Percentiles rank a stretch among this genome's conserved stretches.
phyloP scores from a whole-genome alignment of 2,888 invertebrate genomes.

The Mimumesa dahlbomi region DNA sequence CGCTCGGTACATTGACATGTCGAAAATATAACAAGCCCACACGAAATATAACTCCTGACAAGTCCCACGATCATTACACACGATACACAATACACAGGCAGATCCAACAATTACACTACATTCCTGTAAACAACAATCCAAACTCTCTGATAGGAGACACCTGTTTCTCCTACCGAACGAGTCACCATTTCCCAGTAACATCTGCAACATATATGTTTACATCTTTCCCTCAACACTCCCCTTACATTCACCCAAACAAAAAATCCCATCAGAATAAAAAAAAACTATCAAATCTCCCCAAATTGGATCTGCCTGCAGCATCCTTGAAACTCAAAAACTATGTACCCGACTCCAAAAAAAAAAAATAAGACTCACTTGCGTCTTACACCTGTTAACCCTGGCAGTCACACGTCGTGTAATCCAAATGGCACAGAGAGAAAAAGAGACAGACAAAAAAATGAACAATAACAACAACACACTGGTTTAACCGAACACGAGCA shows the following conservation, averaged over 20 bases:
- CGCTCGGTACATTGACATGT: too few species aligned
- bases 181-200: background rate
- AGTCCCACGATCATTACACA: slow-evolving; percentile 44
- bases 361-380: slow-evolving; percentile 22
- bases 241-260: too few species aligned
- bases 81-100: slow-evolving; percentile 15
- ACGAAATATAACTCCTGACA: slow-evolving; percentile 11
- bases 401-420: slow-evolving; percentile 34
- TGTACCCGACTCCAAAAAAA: background rate
- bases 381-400: background rate
- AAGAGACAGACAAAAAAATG: background rate
- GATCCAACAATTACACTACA: slow-evolving; percentile 21
- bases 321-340: too few species aligned
- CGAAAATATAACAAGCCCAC: too few species aligned
- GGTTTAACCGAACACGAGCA: slow-evolving; percentile 14
- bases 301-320: background rate
- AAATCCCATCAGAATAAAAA: too few species aligned
- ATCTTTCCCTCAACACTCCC: background rate
- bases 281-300: background rate
- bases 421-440: slow-evolving; percentile 37
- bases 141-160: slow-evolving; percentile 14
- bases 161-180: slow-evolving; percentile 5
- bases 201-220: slow-evolving; percentile 1
- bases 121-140: slow-evolving; percentile 3
- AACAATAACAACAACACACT: background rate